A percentile compares a stretch with the other conserved stretches of the same genome.
Evolutionary conservation across 1,140 invertebrate genomes (phyloP).

Genomic region (Eulimnadia texana): DNA sequence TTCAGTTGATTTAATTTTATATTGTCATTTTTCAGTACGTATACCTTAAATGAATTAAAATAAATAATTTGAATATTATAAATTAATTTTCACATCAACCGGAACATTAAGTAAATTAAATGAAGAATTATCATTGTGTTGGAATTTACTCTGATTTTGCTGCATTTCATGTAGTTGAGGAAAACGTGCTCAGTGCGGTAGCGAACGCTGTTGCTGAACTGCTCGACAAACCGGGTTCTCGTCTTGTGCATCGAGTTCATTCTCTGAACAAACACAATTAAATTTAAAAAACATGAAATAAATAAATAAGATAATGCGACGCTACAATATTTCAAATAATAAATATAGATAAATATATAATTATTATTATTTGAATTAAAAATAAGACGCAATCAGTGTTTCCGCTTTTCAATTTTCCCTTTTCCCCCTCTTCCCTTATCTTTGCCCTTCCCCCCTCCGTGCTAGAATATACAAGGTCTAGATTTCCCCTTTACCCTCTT

Average conservation of each 20-base stretch:
- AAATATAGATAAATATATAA: too few species aligned
- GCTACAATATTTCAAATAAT: too few species aligned
- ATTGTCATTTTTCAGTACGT: not conserved
- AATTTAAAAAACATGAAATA: too few species aligned
- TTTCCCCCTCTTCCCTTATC: too few species aligned
- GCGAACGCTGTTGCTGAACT: not conserved
- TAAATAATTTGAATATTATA: not conserved
- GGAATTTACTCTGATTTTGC: not conserved
- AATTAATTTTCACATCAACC: not conserved
- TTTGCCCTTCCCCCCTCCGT: too few species aligned
- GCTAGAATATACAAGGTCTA: too few species aligned
- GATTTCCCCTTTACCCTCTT: too few species aligned
- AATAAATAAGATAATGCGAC: too few species aligned
- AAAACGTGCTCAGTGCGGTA: not conserved
- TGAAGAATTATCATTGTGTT: not conserved
- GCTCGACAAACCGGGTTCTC: not conserved
- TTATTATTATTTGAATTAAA: not conserved
- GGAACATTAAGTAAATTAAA: not conserved
- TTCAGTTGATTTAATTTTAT: constrained; percentile 1
- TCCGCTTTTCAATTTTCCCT: too few species aligned
- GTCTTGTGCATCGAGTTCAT: not conserved
- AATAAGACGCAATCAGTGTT: not conserved
- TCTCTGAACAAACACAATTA: constrained; percentile 1
- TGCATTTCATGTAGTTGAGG: not conserved
- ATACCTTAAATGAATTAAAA: not conserved